Evolutionary conservation across 2,113 vertebrate species (phyloP).

Genomic region (Paralichthys olivaceus): DNA sequence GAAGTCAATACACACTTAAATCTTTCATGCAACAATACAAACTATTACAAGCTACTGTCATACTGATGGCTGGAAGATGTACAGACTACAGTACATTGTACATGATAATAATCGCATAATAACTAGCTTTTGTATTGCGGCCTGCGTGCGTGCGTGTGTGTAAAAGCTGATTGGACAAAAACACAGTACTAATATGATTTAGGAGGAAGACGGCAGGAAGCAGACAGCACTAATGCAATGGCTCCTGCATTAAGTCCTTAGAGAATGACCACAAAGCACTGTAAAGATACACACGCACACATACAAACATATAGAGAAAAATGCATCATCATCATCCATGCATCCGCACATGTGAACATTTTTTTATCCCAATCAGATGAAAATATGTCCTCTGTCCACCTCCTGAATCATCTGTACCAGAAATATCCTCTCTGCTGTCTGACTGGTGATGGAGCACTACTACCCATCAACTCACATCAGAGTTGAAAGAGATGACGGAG

Average conservation of each 20-base stretch:
- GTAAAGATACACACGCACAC: slow-evolving; percentile 13
- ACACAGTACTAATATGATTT: slow-evolving; percentile 75
- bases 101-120: neutral
- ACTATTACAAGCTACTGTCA: slow-evolving; percentile 5
- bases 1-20: no score
- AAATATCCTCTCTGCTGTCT: slow-evolving; percentile 67
- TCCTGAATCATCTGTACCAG: slow-evolving; percentile 56
- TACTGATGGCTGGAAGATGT: neutral
- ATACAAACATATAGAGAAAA: neutral
- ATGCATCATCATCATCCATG: slow-evolving; percentile 17
- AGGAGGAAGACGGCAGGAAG: slow-evolving; percentile 70
- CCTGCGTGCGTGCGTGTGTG: neutral
- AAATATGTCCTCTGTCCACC: slow-evolving; percentile 58
- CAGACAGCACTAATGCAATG: slow-evolving; percentile 76
- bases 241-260: slow-evolving; percentile 70
- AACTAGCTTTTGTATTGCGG: neutral
- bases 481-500: slow-evolving; percentile 49
- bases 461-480: slow-evolving; percentile 66
- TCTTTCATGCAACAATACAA: neutral
- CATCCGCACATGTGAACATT: neutral
- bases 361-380: slow-evolving; percentile 6
- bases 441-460: slow-evolving; percentile 64
- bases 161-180: slow-evolving; percentile 69
- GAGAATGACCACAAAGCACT: slow-evolving; percentile 53
- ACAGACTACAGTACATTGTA: neutral